Percentiles rank a stretch among this genome's conserved stretches.
These are phyloP conservation scores for Malurus melanocephalus DNA, from an alignment of 2,113 vertebrate species.

Conservation along the genomic window DNA sequence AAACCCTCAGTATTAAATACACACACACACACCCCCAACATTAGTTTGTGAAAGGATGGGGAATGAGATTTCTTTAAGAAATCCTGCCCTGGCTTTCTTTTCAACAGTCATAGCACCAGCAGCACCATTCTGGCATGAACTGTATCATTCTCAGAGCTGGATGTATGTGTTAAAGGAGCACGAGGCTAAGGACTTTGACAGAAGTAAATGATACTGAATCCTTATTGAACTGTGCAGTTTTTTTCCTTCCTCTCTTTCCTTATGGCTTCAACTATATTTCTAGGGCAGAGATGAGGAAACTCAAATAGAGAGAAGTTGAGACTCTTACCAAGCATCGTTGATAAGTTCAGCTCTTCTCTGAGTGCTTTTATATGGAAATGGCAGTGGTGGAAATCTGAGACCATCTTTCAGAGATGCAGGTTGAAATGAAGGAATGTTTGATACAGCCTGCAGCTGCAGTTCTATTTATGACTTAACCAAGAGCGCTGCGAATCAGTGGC, in stretches of 20 bases:
- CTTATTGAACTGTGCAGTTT: neutral
- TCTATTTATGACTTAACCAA: neutral
- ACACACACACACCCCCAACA: neutral
- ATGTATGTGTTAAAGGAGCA: neutral
- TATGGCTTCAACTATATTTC: neutral
- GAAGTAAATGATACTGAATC: neutral
- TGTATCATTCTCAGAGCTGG: neutral
- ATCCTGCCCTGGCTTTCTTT: neutral
- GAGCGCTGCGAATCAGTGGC: neutral
- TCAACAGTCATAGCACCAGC: fast-evolving
- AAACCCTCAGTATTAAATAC: neutral
- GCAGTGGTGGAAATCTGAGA: neutral
- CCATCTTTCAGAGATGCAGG: neutral
- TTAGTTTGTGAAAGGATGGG: neutral
- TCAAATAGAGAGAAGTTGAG: neutral
- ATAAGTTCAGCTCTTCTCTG: neutral
- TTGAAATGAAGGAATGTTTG: neutral
- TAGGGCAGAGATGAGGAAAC: neutral
- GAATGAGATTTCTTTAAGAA: neutral
- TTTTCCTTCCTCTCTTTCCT: neutral
- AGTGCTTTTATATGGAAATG: neutral
- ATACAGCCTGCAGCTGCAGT: neutral
- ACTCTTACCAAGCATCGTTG: neutral
- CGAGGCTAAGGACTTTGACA: neutral
- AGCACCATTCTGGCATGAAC: neutral